Conservation (phyloP, 2,113 vertebrate species). For the Phyllostomus hastatus region DNA sequence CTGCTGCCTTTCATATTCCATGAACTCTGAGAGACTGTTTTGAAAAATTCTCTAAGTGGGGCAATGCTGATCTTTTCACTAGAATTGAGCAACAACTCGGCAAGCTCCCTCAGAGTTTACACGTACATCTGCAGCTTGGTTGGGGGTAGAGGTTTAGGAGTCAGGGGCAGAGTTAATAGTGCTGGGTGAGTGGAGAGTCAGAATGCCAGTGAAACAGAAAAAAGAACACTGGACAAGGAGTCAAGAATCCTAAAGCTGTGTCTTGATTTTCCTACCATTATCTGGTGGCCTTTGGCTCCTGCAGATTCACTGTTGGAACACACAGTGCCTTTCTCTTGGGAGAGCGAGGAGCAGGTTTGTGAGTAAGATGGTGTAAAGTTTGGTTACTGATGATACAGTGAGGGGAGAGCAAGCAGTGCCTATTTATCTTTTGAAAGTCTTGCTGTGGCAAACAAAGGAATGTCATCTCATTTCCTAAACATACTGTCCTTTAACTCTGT, state of each 20-base stretch:
- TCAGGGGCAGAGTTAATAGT: not conserved
- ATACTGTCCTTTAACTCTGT: not conserved
- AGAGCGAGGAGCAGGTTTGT: too few species aligned
- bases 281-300: not conserved
- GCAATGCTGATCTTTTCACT: constrained; percentile 35
- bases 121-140: not conserved
- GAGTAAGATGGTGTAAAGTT: not conserved
- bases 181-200: not conserved
- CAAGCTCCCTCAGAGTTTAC: not conserved
- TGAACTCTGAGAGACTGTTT: not conserved
- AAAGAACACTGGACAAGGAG: not conserved
- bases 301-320: not conserved
- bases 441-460: not conserved
- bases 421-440: not conserved
- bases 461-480: not conserved
- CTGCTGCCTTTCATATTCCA: not conserved
- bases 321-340: too few species aligned
- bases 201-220: not conserved
- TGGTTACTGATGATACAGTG: too few species aligned
- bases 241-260: not conserved
- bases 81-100: not conserved
- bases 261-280: not conserved
- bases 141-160: not conserved
- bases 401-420: not conserved
- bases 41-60: constrained; percentile 43